Evolutionary conservation across 2,113 vertebrate genomes (phyloP), one percentile per base, ranked within the genome.

Genomic region (Cyanoderma ruficeps): DNA sequence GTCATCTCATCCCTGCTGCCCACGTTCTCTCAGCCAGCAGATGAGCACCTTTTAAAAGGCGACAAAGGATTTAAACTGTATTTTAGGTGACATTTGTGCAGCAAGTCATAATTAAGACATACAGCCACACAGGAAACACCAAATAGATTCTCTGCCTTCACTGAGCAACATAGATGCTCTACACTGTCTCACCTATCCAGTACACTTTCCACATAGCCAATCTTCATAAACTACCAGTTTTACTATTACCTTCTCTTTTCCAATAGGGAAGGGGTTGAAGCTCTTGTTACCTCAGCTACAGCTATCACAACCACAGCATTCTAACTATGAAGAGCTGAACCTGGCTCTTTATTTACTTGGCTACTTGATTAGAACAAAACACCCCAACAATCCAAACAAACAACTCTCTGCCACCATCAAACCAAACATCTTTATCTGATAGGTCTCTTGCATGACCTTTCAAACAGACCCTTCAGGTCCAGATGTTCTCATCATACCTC

Each of bases 161-260:
- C 5, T 7, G 0, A 5, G 22, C 7, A 70, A 0, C 17, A 46
- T 0, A 22, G 20, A 44, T 4, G 28, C 23, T 71, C 89, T n/a
- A 89, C 14, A 42, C 30, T 55, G 23, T 27, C 63, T 74, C 42
- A 57, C 22, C 55, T 31, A 42, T 12, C 15, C 7, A 2, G 42
- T 30, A 70, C 55, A 59, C 30, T 17, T 65, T 65, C 55, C 39
- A 88, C 3, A 46, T 17, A 70, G 21, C 15, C 20, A 5, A 60
- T n/a, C 67, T 57, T 92, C 59, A 42, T 13, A 23, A 81, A 46
- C 22, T 61, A 69, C 9, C 15, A 57, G 13, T 57, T 88, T 71
- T 69, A 72, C 21, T 49, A 44, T 25, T 37, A 57, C 10, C 27
- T 50, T 59, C 42, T 39, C 28, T 55, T 55, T 91, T 71, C 41